A percentile compares a stretch with the other conserved stretches of the same genome.
These are phyloP conservation scores for Bombus difficillimus DNA, from an alignment of 1,140 invertebrate species.

Conservation along the genomic window DNA sequence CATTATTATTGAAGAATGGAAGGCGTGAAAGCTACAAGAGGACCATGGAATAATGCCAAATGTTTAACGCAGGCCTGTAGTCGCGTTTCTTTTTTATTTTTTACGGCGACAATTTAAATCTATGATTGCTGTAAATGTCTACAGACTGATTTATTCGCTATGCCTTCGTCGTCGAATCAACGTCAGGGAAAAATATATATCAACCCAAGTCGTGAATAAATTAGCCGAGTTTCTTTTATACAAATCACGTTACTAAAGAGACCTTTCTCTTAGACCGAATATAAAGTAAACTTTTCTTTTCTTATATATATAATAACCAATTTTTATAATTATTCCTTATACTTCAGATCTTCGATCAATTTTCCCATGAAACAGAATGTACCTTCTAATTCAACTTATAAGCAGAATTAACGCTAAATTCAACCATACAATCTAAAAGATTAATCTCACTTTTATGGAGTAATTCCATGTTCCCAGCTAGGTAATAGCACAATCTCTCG, in stretches of 20 bases:
- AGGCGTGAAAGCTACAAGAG: neutral
- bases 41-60: constrained; percentile 1
- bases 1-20: neutral
- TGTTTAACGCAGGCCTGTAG: neutral
- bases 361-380: neutral
- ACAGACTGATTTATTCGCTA: neutral
- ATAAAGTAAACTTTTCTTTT: neutral
- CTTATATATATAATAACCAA: neutral
- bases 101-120: neutral
- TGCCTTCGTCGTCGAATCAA: neutral
- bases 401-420: neutral
- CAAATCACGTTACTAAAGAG: neutral
- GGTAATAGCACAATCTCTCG: neutral
- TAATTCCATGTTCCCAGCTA: neutral
- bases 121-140: neutral
- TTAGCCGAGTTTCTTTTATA: too few relatives aligned
- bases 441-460: neutral
- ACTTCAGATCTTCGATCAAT: neutral
- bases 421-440: neutral
- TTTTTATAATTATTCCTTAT: too few relatives aligned
- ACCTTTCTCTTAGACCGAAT: neutral
- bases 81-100: neutral
- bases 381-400: neutral
- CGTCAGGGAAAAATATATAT: neutral
- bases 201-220: neutral